These are phyloP conservation scores for Oscheius sp. DNA, from an alignment of 2,888 invertebrate genomes.

Conservation along the genomic window DNA sequence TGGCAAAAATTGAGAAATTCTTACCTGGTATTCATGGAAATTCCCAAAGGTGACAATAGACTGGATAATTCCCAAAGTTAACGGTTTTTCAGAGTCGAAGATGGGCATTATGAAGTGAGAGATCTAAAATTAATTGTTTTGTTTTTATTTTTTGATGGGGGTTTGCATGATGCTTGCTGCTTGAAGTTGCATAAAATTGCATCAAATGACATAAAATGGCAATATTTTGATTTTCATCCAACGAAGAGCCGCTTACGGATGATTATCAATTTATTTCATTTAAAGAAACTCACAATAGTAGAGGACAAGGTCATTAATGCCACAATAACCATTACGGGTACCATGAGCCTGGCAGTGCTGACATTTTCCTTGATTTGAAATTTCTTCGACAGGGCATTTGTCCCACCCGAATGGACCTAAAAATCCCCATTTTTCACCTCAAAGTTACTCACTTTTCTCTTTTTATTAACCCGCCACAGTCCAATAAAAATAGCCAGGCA, in stretches of 20 bases:
- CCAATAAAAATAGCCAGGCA: slow-evolving; percentile 8
- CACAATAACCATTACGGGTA: slow-evolving; percentile 31
- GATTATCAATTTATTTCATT: no score
- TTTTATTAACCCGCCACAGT: slow-evolving; percentile 11
- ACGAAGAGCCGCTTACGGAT: no score
- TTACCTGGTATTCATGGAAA: slow-evolving; percentile 27
- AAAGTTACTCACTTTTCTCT: slow-evolving; percentile 10
- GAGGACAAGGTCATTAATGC: slow-evolving; percentile 28
- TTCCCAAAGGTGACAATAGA: slow-evolving; percentile 19
- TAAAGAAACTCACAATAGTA: slow-evolving; percentile 9
- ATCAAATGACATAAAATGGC: background rate
- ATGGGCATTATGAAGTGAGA: slow-evolving; percentile 15
- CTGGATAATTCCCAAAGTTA: background rate
- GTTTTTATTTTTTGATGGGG: background rate
- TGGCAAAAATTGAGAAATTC: background rate
- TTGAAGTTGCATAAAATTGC: background rate
- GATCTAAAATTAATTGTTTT: slow-evolving; percentile 12
- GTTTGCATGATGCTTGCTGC: background rate
- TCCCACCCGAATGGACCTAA: background rate
- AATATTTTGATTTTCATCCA: slow-evolving; percentile 1
- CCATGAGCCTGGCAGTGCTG: slow-evolving; percentile 18
- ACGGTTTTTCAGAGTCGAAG: background rate
- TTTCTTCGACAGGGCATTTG: slow-evolving; percentile 16
- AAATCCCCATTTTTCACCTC: background rate
- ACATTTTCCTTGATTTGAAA: slow-evolving; percentile 33